Evolutionary conservation across 2,113 vertebrate genomes (phyloP).

Genomic region (Menidia beryllina): DNA sequence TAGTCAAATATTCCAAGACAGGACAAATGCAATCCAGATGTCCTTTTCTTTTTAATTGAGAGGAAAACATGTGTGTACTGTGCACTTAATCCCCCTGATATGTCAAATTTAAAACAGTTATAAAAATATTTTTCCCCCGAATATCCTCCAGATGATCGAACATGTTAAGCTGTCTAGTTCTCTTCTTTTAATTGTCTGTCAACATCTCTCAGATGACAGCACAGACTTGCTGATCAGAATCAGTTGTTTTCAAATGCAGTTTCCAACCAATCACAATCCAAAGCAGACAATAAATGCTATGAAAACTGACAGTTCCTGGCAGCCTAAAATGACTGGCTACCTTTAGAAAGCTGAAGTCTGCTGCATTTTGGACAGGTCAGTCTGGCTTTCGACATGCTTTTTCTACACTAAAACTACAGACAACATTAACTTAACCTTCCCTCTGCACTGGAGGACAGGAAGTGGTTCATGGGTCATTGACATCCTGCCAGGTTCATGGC

Average conservation of each 20-base stretch:
- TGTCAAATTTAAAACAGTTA: conserved; percentile 79
- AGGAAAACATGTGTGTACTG: conserved; percentile 54
- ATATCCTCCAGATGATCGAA: conserved; percentile 73
- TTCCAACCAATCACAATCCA: conserved; percentile 4
- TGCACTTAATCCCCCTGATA: conserved; percentile 76
- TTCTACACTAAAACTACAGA: neutral
- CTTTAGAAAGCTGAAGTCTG: neutral
- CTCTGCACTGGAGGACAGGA: conserved; percentile 17
- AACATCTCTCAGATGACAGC: conserved; percentile 56
- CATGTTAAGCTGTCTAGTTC: conserved; percentile 60
- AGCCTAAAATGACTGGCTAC: conserved; percentile 4
- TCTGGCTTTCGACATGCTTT: neutral
- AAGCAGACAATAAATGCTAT: neutral
- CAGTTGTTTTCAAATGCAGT: conserved; percentile 32
- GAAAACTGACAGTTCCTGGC: neutral
- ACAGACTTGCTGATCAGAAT: conserved; percentile 51
- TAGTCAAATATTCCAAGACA: conserved; percentile 60
- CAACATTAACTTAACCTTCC: conserved; percentile 1
- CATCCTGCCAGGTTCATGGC: conserved; percentile 47
- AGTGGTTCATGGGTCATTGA: conserved; percentile 35
- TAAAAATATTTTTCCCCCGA: conserved; percentile 79
- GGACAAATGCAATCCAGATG: conserved; percentile 75
- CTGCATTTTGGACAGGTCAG: neutral
- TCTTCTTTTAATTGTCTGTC: conserved; percentile 52
- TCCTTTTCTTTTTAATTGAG: conserved; percentile 33